These are phyloP conservation scores for Lepidostoma basale DNA, from an alignment of 1,140 invertebrate genomes.

Conservation along the genomic window DNA sequence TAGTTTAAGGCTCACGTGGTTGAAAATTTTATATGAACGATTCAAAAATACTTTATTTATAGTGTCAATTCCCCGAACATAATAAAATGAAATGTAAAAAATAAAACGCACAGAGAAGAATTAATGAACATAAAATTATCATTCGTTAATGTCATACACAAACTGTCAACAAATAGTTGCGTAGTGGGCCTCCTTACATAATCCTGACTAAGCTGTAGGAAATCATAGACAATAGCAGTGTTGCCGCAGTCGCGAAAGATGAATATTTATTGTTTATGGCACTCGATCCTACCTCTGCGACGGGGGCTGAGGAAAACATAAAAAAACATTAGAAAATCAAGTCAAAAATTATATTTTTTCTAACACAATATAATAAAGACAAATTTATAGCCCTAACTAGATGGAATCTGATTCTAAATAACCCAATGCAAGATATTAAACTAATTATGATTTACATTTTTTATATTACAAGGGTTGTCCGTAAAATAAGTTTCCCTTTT, in stretches of 20 bases:
- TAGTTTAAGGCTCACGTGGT: no score
- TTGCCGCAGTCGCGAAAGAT: background rate
- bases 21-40: background rate
- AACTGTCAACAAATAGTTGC: no score
- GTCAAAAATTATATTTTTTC: no score
- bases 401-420: no score
- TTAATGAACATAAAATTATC: background rate
- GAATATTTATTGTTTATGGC: background rate
- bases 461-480: no score
- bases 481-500: no score
- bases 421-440: no score
- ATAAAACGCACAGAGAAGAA: background rate
- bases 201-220: slow-evolving; percentile 32
- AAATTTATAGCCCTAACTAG: no score
- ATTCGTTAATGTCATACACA: background rate
- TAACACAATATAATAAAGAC: no score
- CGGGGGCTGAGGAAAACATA: slow-evolving; percentile 36
- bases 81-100: background rate
- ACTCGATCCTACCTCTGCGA: slow-evolving; percentile 19
- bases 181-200: slow-evolving; percentile 12
- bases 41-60: background rate
- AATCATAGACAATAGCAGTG: slow-evolving; percentile 16
- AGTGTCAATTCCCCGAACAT: background rate
- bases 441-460: no score
- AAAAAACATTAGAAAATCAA: no score